These are phyloP conservation scores for Mastomys natalensis DNA, from an alignment of 2,113 vertebrate genomes.

Conservation along the genomic window DNA sequence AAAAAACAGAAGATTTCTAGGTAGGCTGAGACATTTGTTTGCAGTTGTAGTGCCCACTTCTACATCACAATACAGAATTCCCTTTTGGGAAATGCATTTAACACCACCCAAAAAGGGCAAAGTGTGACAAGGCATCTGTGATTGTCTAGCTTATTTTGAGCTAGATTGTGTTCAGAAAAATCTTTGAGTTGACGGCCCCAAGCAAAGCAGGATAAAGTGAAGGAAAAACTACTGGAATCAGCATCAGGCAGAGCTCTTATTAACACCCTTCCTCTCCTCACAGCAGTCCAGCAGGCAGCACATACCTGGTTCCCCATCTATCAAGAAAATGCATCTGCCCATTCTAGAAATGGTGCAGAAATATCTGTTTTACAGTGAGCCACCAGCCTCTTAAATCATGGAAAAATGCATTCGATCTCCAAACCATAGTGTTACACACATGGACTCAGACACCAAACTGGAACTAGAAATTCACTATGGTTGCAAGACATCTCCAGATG, in stretches of 20 bases:
- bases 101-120: not conserved
- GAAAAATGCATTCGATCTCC: slow-evolving; percentile 3
- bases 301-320: not conserved
- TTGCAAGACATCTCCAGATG: not conserved
- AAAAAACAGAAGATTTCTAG: not conserved
- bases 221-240: slow-evolving; percentile 34
- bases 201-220: not conserved
- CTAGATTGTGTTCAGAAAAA: slow-evolving; percentile 48
- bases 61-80: rapidly evolving
- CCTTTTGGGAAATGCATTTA: not conserved
- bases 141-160: not conserved
- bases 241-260: slow-evolving; percentile 10
- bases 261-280: not conserved
- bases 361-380: not conserved
- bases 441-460: not conserved
- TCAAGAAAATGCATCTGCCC: slow-evolving; percentile 34
- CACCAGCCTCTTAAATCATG: slow-evolving; percentile 7
- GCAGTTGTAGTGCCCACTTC: rapidly evolving
- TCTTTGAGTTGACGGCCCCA: slow-evolving; percentile 25
- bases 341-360: slow-evolving; percentile 44
- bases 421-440: not conserved
- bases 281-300: not conserved
- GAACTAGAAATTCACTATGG: not conserved
- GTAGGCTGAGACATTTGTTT: not conserved
- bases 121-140: not conserved